A percentile compares a stretch with the other conserved stretches of the same genome.
Conservation (phyloP, 1,140 invertebrate species). For the Drosophila quadrilineata region DNA sequence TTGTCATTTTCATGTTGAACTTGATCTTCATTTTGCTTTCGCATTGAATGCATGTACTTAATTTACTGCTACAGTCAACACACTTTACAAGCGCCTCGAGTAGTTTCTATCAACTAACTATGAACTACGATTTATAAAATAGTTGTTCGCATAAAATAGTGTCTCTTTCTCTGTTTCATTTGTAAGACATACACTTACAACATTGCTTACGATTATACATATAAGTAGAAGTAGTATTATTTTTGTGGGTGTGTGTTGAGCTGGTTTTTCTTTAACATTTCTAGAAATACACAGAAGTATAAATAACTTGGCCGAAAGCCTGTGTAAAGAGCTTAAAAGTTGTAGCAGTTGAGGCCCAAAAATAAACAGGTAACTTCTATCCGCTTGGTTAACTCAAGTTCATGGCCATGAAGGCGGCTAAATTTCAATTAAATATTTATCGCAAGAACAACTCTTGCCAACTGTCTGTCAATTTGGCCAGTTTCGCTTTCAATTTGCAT, state of each 20-base stretch:
- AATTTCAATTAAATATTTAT: conserved; percentile 34
- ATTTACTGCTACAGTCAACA: conserved; percentile 21
- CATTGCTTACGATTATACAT: too few relatives aligned
- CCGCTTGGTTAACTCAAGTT: conserved; percentile 11
- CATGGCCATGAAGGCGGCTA: conserved; percentile 13
- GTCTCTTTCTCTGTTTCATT: too few relatives aligned
- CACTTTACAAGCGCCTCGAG: conserved; percentile 56
- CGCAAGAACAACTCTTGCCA: conserved; percentile 7
- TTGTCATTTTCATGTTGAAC: neutral
- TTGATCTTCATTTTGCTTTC: neutral
- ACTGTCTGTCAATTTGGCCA: conserved; percentile 6
- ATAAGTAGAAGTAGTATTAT: too few relatives aligned
- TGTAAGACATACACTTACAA: too few relatives aligned
- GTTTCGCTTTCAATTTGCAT: conserved; percentile 10
- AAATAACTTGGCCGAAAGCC: too few relatives aligned
- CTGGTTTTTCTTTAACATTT: too few relatives aligned
- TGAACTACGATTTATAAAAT: too few relatives aligned
- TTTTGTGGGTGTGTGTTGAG: too few relatives aligned
- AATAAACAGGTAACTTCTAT: conserved; percentile 11
- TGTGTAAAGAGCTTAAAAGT: too few relatives aligned
- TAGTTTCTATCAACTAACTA: too few relatives aligned
- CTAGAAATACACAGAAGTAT: too few relatives aligned
- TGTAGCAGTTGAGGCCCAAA: too few relatives aligned
- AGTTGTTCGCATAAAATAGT: conserved; percentile 23
- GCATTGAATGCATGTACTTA: conserved; percentile 43